These are phyloP conservation scores for Brachyalestes nurse DNA, from an alignment of 2,797 vertebrate genomes.

Conservation along the genomic window DNA sequence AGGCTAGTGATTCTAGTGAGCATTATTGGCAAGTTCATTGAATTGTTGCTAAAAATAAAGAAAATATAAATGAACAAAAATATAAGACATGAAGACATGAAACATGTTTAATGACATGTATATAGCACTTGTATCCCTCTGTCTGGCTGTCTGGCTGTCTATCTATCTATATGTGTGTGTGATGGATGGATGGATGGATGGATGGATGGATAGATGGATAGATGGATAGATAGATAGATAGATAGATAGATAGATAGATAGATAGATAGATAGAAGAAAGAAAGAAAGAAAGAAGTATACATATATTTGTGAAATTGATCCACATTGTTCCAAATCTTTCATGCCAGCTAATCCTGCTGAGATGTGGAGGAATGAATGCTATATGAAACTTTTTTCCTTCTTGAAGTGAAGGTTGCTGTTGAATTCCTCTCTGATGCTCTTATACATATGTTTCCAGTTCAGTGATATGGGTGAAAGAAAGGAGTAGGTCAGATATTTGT, in stretches of 20 bases:
- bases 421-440: conserved; percentile 53
- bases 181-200: too few relatives aligned
- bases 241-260: too few relatives aligned
- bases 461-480: conserved; percentile 64
- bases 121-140: too few relatives aligned
- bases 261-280: too few relatives aligned
- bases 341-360: not conserved
- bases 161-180: too few relatives aligned
- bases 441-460: conserved; percentile 70
- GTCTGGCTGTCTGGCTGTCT: too few relatives aligned
- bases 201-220: too few relatives aligned
- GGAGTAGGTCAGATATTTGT: conserved; percentile 65
- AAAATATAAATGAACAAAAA: not conserved
- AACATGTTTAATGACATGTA: too few relatives aligned
- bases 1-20: not conserved
- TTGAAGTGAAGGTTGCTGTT: conserved; percentile 28
- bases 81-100: not conserved
- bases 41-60: not conserved
- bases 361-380: not conserved
- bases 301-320: not conserved
- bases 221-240: too few relatives aligned
- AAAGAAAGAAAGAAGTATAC: too few relatives aligned
- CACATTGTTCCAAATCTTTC: not conserved
- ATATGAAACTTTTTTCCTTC: conserved; percentile 3
- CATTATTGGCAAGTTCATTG: not conserved